Percentiles rank a stretch among this genome's conserved stretches.
These are phyloP conservation scores for Prionailurus bengalensis DNA, from an alignment of 2,113 vertebrate species.

Conservation along the genomic window DNA sequence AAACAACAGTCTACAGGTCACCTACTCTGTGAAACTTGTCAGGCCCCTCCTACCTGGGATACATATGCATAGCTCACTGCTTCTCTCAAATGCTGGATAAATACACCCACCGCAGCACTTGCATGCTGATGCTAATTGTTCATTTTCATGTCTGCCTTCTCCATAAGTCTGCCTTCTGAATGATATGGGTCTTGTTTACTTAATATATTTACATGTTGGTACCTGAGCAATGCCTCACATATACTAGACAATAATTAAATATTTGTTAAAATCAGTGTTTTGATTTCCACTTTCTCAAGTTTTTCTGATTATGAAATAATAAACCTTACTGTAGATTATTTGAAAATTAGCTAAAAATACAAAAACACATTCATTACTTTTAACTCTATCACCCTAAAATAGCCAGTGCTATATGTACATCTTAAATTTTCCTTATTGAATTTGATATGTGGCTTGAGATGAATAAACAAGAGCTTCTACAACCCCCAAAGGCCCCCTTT, in stretches of 20 bases:
- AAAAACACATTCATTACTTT: background rate
- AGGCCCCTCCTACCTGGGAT: background rate
- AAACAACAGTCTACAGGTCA: background rate
- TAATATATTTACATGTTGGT: background rate
- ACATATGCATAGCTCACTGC: background rate
- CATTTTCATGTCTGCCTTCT: background rate
- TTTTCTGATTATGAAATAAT: conserved; percentile 17
- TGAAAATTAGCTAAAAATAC: background rate
- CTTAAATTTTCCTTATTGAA: background rate
- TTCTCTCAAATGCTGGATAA: background rate
- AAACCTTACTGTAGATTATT: background rate
- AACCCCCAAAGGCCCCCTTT: background rate
- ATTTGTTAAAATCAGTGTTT: background rate
- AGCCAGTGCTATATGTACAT: background rate
- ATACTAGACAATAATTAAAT: background rate
- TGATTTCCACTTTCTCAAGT: background rate
- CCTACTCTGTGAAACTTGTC: background rate
- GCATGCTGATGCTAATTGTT: background rate
- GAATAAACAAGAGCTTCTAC: background rate
- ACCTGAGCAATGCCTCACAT: background rate
- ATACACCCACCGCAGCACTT: background rate
- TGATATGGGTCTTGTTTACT: background rate
- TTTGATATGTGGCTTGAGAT: background rate
- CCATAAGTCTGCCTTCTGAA: background rate
- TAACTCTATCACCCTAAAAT: background rate